Percentiles rank a stretch among this genome's conserved stretches.
phyloP scores from a whole-genome alignment of 2,888 invertebrate species.

The Ophioninae sp. region DNA sequence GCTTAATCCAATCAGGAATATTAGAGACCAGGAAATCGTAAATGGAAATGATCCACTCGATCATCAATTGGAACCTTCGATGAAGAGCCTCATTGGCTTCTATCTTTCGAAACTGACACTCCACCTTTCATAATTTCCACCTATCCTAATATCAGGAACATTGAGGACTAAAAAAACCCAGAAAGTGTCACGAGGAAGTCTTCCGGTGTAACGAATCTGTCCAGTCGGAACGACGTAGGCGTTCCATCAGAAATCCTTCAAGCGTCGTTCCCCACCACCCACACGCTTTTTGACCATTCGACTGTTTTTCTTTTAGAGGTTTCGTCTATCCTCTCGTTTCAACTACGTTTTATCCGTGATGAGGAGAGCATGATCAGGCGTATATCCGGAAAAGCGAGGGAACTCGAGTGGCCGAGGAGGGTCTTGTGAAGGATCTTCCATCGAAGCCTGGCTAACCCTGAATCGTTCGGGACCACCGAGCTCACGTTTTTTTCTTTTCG shows the following conservation, averaged over 20 bases:
- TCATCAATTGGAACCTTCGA: too few species aligned
- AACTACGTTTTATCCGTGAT: slow-evolving; percentile 15
- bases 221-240: slow-evolving; percentile 28
- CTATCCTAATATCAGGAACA: neutral
- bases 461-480: slow-evolving; percentile 30
- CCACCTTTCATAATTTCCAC: neutral
- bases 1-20: too few species aligned
- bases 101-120: too few species aligned
- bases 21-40: too few species aligned
- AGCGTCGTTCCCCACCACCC: slow-evolving; percentile 31
- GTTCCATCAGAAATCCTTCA: slow-evolving; percentile 16
- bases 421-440: slow-evolving; percentile 24
- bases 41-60: too few species aligned
- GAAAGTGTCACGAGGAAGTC: neutral
- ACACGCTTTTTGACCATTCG: slow-evolving; percentile 34
- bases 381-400: slow-evolving; percentile 8
- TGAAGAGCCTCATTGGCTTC: too few species aligned
- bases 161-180: neutral
- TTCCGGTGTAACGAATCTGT: slow-evolving; percentile 12
- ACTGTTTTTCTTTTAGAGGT: slow-evolving; percentile 45
- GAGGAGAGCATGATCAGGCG: slow-evolving; percentile 29
- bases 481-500: slow-evolving; percentile 38
- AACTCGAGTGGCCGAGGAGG: slow-evolving; percentile 8
- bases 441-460: slow-evolving; percentile 15
- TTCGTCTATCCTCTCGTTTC: slow-evolving; percentile 27